Percentiles rank a stretch among this genome's conserved stretches.
phyloP scores from a whole-genome alignment of 2,888 invertebrate species.

The Troglohyphantes excavatus region DNA sequence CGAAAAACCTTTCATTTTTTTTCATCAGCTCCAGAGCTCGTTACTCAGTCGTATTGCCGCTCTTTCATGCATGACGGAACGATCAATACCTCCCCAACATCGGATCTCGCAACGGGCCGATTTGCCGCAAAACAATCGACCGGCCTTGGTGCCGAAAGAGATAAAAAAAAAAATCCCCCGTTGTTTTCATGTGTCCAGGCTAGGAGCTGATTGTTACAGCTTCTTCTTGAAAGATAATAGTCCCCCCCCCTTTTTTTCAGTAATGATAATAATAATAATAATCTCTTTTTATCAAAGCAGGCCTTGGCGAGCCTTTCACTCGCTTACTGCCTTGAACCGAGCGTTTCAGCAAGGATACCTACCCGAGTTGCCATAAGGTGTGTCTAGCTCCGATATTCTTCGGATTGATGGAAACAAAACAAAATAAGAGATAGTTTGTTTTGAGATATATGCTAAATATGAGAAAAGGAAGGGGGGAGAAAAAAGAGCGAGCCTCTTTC shows the following conservation, averaged over 20 bases:
- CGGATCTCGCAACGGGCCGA: constrained; percentile 63
- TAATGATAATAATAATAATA: constrained; percentile 76
- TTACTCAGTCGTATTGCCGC: constrained; percentile 39
- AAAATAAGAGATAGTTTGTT: constrained; percentile 34
- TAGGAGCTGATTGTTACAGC: constrained; percentile 76
- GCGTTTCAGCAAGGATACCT: constrained; percentile 53
- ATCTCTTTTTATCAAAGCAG: constrained; percentile 73
- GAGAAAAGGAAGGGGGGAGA: neutral
- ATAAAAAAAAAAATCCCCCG: constrained; percentile 55
- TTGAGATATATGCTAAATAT: constrained; percentile 46
- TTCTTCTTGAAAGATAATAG: constrained; percentile 76
- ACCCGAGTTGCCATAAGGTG: constrained; percentile 34
- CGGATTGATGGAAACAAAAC: constrained; percentile 15
- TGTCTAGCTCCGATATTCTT: constrained; percentile 49
- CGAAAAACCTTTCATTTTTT: constrained; percentile 39
- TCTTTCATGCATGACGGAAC: constrained; percentile 75
- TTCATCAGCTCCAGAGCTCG: constrained; percentile 33
- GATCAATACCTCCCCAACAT: constrained; percentile 53
- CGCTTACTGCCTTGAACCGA: constrained; percentile 53
- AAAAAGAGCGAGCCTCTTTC: constrained; percentile 44
- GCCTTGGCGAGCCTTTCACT: constrained; percentile 56
- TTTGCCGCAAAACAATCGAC: constrained; percentile 69
- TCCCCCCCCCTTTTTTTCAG: neutral
- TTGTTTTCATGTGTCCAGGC: constrained; percentile 58
- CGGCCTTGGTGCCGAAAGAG: constrained; percentile 62